Evolutionary conservation across 2,797 vertebrate genomes (phyloP).

Genomic region (Anguilla obscura): DNA sequence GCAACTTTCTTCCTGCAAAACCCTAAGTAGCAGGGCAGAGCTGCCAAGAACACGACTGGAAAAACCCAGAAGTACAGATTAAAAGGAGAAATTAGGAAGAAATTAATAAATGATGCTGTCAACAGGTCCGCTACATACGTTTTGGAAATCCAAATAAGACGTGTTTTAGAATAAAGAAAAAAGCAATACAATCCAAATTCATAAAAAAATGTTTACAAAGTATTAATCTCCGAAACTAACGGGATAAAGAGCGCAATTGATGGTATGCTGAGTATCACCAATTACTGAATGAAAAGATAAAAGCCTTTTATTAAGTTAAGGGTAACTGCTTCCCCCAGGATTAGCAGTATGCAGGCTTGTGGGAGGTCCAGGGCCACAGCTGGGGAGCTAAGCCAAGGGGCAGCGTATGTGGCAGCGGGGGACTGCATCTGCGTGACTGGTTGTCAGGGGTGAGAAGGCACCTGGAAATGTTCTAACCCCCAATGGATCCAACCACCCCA

Average conservation of each 20-base stretch:
- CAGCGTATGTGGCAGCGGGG: neutral
- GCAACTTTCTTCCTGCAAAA: neutral
- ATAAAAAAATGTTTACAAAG: neutral
- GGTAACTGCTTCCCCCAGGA: neutral
- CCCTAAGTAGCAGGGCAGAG: neutral
- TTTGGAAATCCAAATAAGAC: neutral
- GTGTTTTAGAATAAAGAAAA: neutral
- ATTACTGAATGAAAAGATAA: neutral
- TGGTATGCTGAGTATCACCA: neutral
- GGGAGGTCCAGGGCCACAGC: neutral
- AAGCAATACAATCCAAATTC: neutral
- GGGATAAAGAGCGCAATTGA: neutral
- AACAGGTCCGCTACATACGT: neutral
- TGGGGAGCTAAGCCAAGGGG: neutral
- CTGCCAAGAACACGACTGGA: neutral
- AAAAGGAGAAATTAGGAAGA: neutral
- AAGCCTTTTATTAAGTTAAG: neutral
- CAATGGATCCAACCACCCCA: neutral
- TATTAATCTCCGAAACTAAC: neutral
- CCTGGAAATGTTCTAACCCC: neutral
- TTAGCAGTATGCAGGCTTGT: neutral
- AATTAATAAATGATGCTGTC: neutral
- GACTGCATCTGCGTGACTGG: neutral
- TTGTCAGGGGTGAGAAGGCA: neutral
- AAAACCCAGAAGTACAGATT: neutral